Evolutionary conservation across 2,113 vertebrate species (phyloP), one percentile per base, ranked within the genome.

Genomic region (Sturnus vulgaris): DNA sequence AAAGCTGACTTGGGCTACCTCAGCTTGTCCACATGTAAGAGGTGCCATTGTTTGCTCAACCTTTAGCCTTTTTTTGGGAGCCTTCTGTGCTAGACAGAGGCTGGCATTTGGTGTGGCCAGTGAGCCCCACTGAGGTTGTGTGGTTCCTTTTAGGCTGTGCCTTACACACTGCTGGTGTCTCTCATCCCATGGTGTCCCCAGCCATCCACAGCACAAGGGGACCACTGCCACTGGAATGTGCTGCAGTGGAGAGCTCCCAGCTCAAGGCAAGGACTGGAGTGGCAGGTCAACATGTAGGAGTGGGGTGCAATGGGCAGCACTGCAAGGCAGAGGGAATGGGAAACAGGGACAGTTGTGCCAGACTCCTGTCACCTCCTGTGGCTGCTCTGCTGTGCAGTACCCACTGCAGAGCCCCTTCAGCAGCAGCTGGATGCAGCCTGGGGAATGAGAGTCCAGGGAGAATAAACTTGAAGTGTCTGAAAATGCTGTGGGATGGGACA

Each of bases 391-490:
- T 1, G 3, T 69, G 78, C 60, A 57, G 55, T 8, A 50, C 60
- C 27, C 19, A 5, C 39, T 71, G 59, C 55, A 72, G 40, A 68
- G 47, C 79, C 71, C 30, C 65, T 75, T 1, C 40, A 50, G 66
- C 79, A 88, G 65, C 75, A 88, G 61, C 80, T 88, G 86, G 71
- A 49, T 46, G 56, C 83, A 86, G 33, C 84, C 59, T 69, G 40
- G 19, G 19, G 24, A 8, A 10, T 37, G 39, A 49, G 63, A 77
- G 14, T 39, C 42, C 47, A 33, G 28, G 42, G 35, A 81, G 39
- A 68, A 40, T 27, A 37, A 68, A 44, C 39, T 20, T 56, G 10
- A 76, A 68, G 28, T 13, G 17, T 72, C 61, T 61, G 39, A 90
- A 82, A 90, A 82, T 61, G 18, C 13, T 71, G n/a, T 71, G 73